phyloP scores from a whole-genome alignment of 53 echinoderm and acorn worm genomes.

The Stichopus horrens region DNA sequence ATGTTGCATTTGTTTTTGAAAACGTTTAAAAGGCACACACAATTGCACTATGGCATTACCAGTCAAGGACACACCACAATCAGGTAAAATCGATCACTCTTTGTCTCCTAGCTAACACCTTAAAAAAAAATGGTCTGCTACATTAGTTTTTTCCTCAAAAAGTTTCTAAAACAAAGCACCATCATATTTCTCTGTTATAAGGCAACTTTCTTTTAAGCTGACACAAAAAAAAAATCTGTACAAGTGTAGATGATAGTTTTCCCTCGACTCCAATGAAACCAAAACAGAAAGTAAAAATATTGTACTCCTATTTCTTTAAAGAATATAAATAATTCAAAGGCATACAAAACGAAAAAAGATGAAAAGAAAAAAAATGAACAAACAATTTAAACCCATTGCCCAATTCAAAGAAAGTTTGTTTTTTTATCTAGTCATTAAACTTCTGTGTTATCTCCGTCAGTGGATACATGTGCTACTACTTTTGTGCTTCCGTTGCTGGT shows the following conservation, averaged over 20 bases:
- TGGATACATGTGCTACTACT: slow-evolving; percentile 67
- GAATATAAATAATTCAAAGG: slow-evolving; percentile 50
- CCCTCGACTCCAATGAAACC: slow-evolving; percentile 19
- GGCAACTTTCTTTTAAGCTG: slow-evolving; percentile 43
- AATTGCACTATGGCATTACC: slow-evolving; percentile 42
- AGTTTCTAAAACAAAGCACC: slow-evolving; percentile 17
- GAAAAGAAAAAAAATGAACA: too few species aligned
- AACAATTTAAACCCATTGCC: slow-evolving; percentile 11
- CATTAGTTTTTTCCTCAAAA: not conserved
- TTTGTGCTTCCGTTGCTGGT: slow-evolving; percentile 65
- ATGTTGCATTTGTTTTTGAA: slow-evolving; percentile 11
- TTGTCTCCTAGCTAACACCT: not conserved
- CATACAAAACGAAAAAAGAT: slow-evolving; percentile 16
- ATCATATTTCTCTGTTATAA: slow-evolving; percentile 37
- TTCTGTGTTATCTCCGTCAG: slow-evolving; percentile 89
- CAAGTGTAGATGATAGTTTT: not conserved
- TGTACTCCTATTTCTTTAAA: slow-evolving; percentile 42
- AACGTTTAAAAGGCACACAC: slow-evolving; percentile 33
- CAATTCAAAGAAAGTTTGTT: slow-evolving; percentile 20
- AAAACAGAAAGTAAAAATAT: slow-evolving; percentile 14
- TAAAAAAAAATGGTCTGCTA: not conserved
- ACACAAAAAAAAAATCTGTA: slow-evolving; percentile 36
- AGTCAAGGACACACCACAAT: not conserved
- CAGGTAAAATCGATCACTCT: not conserved
- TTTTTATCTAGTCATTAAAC: slow-evolving; percentile 61